Base-by-base conservation (phyloP, 1,140 invertebrate genomes). In the Anastatus disparis region DNA sequence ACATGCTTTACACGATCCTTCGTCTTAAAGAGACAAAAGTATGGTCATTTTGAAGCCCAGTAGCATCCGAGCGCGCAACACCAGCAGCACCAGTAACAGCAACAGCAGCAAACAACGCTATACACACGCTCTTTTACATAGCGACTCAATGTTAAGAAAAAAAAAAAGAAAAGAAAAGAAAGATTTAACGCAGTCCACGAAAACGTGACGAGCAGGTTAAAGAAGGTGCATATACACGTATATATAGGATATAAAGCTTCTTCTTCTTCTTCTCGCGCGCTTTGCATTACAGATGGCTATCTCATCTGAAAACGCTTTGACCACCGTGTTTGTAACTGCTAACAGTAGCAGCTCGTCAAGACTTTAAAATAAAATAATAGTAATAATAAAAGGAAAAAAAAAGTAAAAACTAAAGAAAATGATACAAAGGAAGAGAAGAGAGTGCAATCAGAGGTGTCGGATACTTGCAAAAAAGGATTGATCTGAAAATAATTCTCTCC, bases 131-230 rank as follows among this genome's bases (percentile, higher is more conserved):
- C n/a, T n/a, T n/a, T n/a, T n/a, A n/a, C n/a, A n/a, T n/a, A n/a
- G n/a, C n/a, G n/a, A n/a, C n/a, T n/a, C n/a, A n/a, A n/a, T n/a
- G n/a, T n/a, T n/a, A n/a, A n/a, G n/a, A n/a, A n/a, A n/a, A n/a
- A n/a, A n/a, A n/a, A n/a, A 26, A n/a, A 61, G 35, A 35, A 40
- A 29, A 27, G 27, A 59, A 22, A 12, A 29, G 17, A 35, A 63
- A 59, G 55, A 68, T 68, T 59, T 68, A 68, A 68, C 55, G 44
- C 55, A 59, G 55, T 67, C 31, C 55, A 59, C 42, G 66, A 59
- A 68, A 68, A 67, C 65, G 65, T 68, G 55, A 59, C 26, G 29
- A 38, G 66, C 66, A 68, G 53, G 20, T 66, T 56, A 66, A 66
- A 24, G 3, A 24, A 26, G 10, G 13, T 15, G 20, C n/a, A 15